Evolutionary conservation across 2,113 vertebrate genomes (phyloP).

Genomic region (Osmerus eperlanus): DNA sequence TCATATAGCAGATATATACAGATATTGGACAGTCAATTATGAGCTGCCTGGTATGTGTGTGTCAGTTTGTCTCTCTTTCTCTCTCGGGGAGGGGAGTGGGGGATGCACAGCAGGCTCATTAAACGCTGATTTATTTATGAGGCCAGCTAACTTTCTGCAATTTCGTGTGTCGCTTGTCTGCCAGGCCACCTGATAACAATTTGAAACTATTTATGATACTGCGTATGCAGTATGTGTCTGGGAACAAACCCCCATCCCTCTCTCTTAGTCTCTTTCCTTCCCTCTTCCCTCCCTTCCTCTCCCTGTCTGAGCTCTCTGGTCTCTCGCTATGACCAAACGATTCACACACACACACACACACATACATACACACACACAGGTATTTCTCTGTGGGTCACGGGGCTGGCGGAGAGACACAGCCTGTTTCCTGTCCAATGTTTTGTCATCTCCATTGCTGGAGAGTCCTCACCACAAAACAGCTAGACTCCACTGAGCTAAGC

Average conservation of each 20-base stretch:
- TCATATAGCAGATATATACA: too few relatives aligned
- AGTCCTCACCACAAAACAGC: too few relatives aligned
- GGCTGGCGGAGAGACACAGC: too few relatives aligned
- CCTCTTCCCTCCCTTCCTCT: constrained; percentile 2
- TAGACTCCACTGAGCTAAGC: too few relatives aligned
- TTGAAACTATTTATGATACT: constrained; percentile 26
- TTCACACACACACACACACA: neutral
- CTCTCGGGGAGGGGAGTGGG: constrained; percentile 5
- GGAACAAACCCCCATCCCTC: neutral
- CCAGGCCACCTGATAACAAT: constrained; percentile 38
- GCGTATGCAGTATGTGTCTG: constrained; percentile 8
- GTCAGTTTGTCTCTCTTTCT: neutral
- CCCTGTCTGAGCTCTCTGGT: neutral
- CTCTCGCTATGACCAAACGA: neutral
- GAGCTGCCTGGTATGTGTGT: neutral
- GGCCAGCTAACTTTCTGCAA: constrained; percentile 29
- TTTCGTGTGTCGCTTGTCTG: constrained; percentile 23
- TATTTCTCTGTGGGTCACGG: too few relatives aligned
- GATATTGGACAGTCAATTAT: too few relatives aligned
- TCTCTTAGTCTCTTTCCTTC: neutral
- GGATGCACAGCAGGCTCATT: constrained; percentile 31
- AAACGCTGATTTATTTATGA: constrained; percentile 31
- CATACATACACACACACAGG: too few relatives aligned
- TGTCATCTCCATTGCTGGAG: too few relatives aligned
- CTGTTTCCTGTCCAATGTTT: too few relatives aligned